Conservation (phyloP, 2,888 invertebrate species). For the Sceliomorpha sp. region DNA sequence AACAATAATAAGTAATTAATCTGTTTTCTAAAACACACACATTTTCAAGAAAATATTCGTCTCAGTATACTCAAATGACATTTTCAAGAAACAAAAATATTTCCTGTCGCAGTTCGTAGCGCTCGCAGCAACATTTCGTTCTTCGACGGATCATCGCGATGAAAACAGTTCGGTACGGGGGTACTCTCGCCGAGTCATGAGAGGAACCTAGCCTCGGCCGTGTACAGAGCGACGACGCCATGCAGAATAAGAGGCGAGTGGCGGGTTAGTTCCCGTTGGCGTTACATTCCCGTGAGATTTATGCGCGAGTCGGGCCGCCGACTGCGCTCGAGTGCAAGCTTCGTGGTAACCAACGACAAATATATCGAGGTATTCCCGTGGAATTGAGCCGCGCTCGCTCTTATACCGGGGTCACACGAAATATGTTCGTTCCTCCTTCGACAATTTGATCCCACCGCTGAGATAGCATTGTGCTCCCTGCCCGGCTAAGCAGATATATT, state of each 20-base stretch:
- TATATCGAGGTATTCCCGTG: conserved; percentile 76
- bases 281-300: conserved; percentile 70
- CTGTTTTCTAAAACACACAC: too few relatives aligned
- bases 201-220: conserved; percentile 31
- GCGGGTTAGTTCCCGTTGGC: conserved; percentile 51
- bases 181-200: conserved; percentile 33
- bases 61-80: too few relatives aligned
- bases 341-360: conserved; percentile 69
- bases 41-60: too few relatives aligned
- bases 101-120: too few relatives aligned
- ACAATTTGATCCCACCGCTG: conserved; percentile 74
- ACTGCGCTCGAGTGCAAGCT: conserved; percentile 58
- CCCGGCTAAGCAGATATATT: conserved; percentile 67
- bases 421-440: conserved; percentile 77
- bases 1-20: too few relatives aligned
- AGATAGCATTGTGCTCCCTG: conserved; percentile 76
- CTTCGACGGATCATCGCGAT: conserved; percentile 31
- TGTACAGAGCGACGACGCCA: conserved; percentile 45
- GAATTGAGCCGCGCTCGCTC: conserved; percentile 73
- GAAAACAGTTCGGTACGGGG: conserved; percentile 24
- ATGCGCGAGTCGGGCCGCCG: conserved; percentile 57
- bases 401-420: conserved; percentile 72
- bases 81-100: too few relatives aligned
- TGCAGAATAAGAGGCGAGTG: conserved; percentile 43
- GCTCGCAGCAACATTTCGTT: too few relatives aligned